Evolutionary conservation across 2,113 vertebrate genomes (phyloP), one percentile per base, ranked within the genome.

Genomic region (Actenoides lindsayi): DNA sequence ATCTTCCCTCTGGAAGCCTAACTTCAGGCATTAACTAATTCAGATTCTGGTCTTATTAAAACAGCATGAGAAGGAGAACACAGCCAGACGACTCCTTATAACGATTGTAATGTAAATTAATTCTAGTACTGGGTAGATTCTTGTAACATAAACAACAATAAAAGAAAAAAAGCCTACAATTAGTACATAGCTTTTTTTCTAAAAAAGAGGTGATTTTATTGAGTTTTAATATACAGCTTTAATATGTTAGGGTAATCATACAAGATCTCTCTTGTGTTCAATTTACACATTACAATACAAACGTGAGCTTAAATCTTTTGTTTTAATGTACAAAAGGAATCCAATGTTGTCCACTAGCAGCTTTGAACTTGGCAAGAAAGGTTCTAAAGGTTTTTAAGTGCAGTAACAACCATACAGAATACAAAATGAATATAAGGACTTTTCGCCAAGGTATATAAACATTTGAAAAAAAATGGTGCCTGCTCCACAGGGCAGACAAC

Each of bases 241-340:
- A 98, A 98, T 99, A 99, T 98, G 98, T 96, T 95, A 98, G 96
- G 98, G 98, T 98, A 98, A 98, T 98, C 97, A 98, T 97, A 98
- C 98, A 98, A 98, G 98, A 98, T 98, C 95, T 98, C 98, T 98
- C 97, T 98, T 98, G 98, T 94, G 94, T 97, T 98, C 97, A 97
- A 99, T 99, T 98, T 99, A 99, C 98, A 99, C 97, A 99, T 99
- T 97, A 98, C 97, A 98, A 98, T 98, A 98, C 97, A 98, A 83
- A 97, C 20, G 53, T 98, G 97, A 98, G 98, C 96, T 98, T 94
- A 98, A 96, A 98, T 98, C 98, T 98, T 98, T 96, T 98, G 97
- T 97, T 98, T 98, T 98, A 98, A 98, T 98, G 97, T 98, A 99
- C 98, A 99, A 98, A 98, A 97, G 93, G 97, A 98, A 98, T 98